Base-by-base conservation (phyloP, 2,113 vertebrate species). In the Lophura nycthemera region DNA sequence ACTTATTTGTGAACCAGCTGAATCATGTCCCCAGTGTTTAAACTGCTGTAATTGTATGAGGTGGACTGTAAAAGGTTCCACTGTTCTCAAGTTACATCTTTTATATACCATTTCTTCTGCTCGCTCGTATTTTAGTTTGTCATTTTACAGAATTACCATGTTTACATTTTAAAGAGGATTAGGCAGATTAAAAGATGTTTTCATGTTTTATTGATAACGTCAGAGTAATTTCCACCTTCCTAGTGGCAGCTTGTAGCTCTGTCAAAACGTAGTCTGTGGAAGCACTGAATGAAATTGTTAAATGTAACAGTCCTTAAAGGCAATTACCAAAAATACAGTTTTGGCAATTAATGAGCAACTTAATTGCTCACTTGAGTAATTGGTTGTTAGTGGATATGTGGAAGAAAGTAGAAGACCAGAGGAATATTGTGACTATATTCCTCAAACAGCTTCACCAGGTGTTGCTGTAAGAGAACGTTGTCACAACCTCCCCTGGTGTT, bases 101-200 rank as follows among this genome's bases (percentile, higher is more conserved):
- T 89, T 81, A 88, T 82, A 65, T n/a, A 76, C 76, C 27, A 18
- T 59, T 79, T 94, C 50, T 97, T 93, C 93, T 87, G 43, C 93
- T 94, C 80, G 42, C 52, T 94, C 38, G 11, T 88, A 74, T 92
- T 96, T 97, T 84, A 92, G 92, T 96, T 66, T 40, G 84, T 91
- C 50, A 88, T 86, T 94, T 93, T 83, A 79, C 36, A 84, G 85
- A 95, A 77, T 96, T 91, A 77, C 20, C 75, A 17, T 86, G 81
- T 91, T 70, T 90, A 70, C 50, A 69, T 95, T 88, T 76, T 61
- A 85, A 76, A 78, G 84, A 78, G 38, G 60, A 74, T 74, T 91
- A 75, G 60, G 87, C 74, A 95, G 92, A 95, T 75, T 63, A 92
- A 95, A 91, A 93, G 76, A 83, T 75, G 64, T 83, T 83, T 95